Conservation (phyloP, 2,888 invertebrate genomes). For the Cryptophagus acutangulus region DNA sequence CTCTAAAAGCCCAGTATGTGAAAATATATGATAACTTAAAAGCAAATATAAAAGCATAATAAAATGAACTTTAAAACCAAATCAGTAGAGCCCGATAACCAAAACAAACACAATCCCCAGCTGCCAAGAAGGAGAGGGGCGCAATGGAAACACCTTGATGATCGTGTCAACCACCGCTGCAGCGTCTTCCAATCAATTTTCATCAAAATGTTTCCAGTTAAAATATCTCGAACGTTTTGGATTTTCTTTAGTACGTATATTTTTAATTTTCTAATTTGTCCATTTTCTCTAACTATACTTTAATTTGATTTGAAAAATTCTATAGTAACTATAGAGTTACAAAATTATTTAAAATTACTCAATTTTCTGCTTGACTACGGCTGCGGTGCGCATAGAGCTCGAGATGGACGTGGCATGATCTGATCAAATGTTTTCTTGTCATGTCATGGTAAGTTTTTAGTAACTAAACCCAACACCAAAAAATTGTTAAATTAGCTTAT, state of each 20-base stretch:
- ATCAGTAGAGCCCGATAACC: conserved; percentile 40
- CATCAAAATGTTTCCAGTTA: conserved; percentile 53
- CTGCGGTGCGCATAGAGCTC: conserved; percentile 36
- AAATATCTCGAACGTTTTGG: conserved; percentile 17
- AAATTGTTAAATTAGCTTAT: conserved; percentile 1
- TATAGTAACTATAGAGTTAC: no score
- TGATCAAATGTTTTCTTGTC: conserved; percentile 14
- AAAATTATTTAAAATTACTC: conserved; percentile 17
- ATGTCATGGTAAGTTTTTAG: conserved; percentile 12
- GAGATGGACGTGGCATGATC: conserved; percentile 33
- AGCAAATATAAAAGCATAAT: conserved; percentile 12
- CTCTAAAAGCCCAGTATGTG: conserved; percentile 5
- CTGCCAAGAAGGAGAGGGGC: conserved; percentile 38
- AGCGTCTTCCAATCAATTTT: conserved; percentile 32
- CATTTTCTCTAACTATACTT: no score
- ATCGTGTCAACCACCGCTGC: conserved; percentile 45
- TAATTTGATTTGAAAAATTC: no score
- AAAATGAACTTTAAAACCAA: no score
- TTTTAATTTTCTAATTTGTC: no score
- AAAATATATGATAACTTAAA: no score
- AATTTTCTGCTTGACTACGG: conserved; percentile 37
- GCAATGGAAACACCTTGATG: conserved; percentile 54
- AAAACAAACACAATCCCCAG: conserved; percentile 46
- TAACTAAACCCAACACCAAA: conserved; percentile 17
- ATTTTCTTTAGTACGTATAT: conserved; percentile 16